phyloP scores from a whole-genome alignment of 2,113 vertebrate genomes.

The Tenrec ecaudatus region DNA sequence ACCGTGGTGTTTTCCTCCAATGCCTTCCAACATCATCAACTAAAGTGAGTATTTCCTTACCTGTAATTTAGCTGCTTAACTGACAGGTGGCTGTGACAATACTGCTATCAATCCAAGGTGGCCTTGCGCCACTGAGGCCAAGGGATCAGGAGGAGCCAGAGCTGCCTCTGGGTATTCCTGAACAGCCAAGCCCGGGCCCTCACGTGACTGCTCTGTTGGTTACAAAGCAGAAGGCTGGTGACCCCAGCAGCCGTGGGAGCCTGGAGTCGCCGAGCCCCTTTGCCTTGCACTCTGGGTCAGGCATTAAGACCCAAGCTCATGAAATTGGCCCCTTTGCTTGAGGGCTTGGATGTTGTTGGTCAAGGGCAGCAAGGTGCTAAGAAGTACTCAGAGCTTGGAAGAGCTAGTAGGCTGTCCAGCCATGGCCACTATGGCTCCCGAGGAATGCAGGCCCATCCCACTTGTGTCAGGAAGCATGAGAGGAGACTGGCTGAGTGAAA shows the following conservation, averaged over 20 bases:
- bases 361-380: too few relatives aligned
- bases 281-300: not conserved
- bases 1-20: slow-evolving; percentile 94
- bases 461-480: too few relatives aligned
- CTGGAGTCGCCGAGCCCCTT: not conserved
- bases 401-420: too few relatives aligned
- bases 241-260: not conserved
- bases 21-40: slow-evolving; percentile 92
- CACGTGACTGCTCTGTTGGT: slow-evolving; percentile 80
- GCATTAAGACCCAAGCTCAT: too few relatives aligned
- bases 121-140: too few relatives aligned
- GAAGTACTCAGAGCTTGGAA: too few relatives aligned
- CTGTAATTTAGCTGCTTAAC: slow-evolving; percentile 73
- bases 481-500: too few relatives aligned
- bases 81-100: slow-evolving; percentile 68
- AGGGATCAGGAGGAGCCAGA: too few relatives aligned
- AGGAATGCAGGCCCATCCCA: too few relatives aligned
- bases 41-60: slow-evolving; percentile 92
- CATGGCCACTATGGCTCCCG: too few relatives aligned
- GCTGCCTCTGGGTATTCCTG: slow-evolving; percentile 32
- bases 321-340: too few relatives aligned
- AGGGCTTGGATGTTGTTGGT: too few relatives aligned
- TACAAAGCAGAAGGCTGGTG: not conserved
- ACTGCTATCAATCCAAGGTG: slow-evolving; percentile 75
- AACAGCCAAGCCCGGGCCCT: slow-evolving; percentile 78